These are phyloP conservation scores for Hippocampus guttulatus DNA, from an alignment of 2,113 vertebrate genomes.

Conservation along the genomic window DNA sequence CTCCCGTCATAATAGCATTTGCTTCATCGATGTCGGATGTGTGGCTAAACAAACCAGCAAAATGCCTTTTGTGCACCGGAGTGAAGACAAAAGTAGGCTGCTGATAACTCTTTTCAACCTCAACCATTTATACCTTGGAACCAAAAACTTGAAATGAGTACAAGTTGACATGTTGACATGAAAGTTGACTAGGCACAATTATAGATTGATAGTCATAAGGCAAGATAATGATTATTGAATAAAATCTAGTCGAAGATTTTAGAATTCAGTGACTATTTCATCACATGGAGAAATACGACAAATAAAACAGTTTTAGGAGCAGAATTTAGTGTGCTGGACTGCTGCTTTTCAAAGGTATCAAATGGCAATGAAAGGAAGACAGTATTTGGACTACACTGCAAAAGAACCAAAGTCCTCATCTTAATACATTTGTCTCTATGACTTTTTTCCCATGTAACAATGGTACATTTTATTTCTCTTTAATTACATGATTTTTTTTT, in stretches of 20 bases:
- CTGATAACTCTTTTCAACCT: constrained; percentile 27
- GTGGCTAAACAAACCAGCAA: constrained; percentile 39
- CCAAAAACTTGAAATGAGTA: constrained; percentile 1
- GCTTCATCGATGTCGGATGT: constrained; percentile 38
- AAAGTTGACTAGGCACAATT: not conserved
- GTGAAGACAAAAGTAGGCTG: constrained; percentile 24
- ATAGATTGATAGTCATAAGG: constrained; percentile 3
- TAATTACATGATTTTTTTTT: too few relatives aligned
- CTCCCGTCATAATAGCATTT: constrained; percentile 63
- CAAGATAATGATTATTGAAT: not conserved
- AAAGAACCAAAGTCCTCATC: too few relatives aligned
- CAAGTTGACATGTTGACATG: not conserved
- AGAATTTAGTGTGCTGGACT: not conserved
- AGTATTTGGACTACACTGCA: too few relatives aligned
- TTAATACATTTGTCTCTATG: too few relatives aligned
- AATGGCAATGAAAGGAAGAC: too few relatives aligned
- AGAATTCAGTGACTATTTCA: not conserved
- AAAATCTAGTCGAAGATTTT: not conserved
- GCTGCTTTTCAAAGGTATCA: too few relatives aligned
- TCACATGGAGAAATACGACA: not conserved
- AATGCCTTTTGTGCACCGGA: not conserved
- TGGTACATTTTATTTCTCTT: too few relatives aligned
- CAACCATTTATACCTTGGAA: constrained; percentile 29
- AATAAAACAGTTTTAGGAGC: not conserved
- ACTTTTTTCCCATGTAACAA: too few relatives aligned